These are phyloP conservation scores for Agrotis ipsilon DNA, from an alignment of 2,888 invertebrate genomes.

Conservation along the genomic window DNA sequence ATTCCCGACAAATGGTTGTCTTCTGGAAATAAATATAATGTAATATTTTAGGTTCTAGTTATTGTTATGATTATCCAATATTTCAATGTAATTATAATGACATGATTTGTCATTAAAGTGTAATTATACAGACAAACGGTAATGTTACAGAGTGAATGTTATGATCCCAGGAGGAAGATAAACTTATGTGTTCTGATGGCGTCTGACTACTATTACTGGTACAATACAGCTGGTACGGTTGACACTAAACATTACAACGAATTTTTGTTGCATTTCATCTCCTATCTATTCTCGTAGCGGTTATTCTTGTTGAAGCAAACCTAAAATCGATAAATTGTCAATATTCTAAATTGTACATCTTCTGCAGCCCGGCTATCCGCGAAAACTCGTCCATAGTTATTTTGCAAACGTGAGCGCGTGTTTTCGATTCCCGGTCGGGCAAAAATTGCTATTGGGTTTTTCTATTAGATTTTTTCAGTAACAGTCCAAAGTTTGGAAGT, in stretches of 20 bases:
- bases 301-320: not conserved
- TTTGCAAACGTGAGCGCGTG: too few relatives aligned
- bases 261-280: constrained; percentile 25
- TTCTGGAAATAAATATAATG: constrained; percentile 22
- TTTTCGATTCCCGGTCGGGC: too few relatives aligned
- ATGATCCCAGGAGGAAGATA: constrained; percentile 27
- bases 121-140: constrained; percentile 38
- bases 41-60: constrained; percentile 51
- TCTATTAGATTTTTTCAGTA: too few relatives aligned
- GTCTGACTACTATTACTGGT: constrained; percentile 3
- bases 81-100: constrained; percentile 37
- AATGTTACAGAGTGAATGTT: constrained; percentile 41
- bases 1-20: constrained; percentile 4
- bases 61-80: constrained; percentile 28
- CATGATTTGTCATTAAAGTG: constrained; percentile 33
- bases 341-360: not conserved
- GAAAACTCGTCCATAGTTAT: too few relatives aligned
- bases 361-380: not conserved
- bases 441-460: too few relatives aligned
- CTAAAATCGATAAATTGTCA: not conserved
- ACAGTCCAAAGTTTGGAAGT: too few relatives aligned
- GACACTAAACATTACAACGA: constrained; percentile 5
- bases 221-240: constrained; percentile 26
- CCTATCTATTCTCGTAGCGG: not conserved
- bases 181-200: constrained; percentile 1